Evolutionary conservation across 2,888 invertebrate species (phyloP), one percentile per base, ranked within the genome.

Genomic region (Agrilus mali): DNA sequence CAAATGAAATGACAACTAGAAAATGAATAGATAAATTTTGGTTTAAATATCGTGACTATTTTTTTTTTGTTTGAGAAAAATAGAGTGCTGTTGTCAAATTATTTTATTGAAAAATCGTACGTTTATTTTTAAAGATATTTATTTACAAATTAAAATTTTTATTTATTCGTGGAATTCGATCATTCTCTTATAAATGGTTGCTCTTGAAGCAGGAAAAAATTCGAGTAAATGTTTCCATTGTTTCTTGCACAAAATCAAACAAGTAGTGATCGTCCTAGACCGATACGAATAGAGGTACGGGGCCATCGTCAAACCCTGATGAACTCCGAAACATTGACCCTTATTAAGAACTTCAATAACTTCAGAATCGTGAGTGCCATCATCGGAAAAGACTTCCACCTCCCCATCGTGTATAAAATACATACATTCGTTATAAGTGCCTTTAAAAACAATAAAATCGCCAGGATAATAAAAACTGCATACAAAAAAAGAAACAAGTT

Each of bases 371-470:
- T 27, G 31, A 36, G 42, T 36, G 41, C 44, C 10, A 43, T 43
- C n/a, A 33, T 33, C 12, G 45, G 34, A 33, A 10, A 40, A 31
- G 7, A 47, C 43, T 31, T 43, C 43, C 2, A 45, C 47, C 13
- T 3, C 12, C 1, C 46, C 46, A 3, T 38, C 32, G 22, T 42
- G 38, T 34, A 47, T 36, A 16, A 47, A 47, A 36, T 47, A 47
- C 47, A 47, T 47, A 16, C 42, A 41, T 27, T 32, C 35, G 16
- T 47, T 44, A 36, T 45, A 41, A 8, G 43, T 27, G 12, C 47
- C 47, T 36, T 37, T 47, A 33, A 47, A 47, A 36, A 42, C 41
- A 17, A 47, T 38, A 17, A 38, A 47, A 22, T 47, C 45, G 22
- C 43, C 43, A 7, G 31, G 16, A 36, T 41, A 47, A 31, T 45